phyloP scores from a whole-genome alignment of 2,797 vertebrate genomes.

The Melanotaenia maccullochi region DNA sequence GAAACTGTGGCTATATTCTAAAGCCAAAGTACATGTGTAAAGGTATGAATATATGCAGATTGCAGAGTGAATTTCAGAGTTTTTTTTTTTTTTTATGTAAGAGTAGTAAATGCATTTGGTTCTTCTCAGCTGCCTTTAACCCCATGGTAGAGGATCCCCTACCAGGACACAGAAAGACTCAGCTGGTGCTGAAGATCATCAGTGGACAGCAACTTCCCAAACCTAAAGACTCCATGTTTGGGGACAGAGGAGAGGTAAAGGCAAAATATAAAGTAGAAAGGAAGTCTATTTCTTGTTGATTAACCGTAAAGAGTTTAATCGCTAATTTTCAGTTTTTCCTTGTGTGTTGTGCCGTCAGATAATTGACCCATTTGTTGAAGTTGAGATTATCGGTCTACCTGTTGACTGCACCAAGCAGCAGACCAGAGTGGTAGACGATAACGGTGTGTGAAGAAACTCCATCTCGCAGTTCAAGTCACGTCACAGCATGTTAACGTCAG shows the following conservation, averaged over 20 bases:
- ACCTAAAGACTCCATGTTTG: constrained; percentile 95
- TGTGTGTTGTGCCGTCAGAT: constrained; percentile 82
- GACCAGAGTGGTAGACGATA: constrained; percentile 95
- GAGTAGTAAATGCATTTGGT: background rate
- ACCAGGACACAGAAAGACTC: constrained; percentile 90
- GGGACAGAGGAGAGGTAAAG: constrained; percentile 94
- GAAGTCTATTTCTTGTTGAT: background rate
- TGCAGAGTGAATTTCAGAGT: background rate
- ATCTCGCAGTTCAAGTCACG: background rate
- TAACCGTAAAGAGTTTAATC: background rate
- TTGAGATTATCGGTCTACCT: constrained; percentile 94
- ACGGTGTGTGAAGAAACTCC: constrained; percentile 81
- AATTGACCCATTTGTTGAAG: constrained; percentile 97
- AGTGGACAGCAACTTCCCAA: constrained; percentile 98
- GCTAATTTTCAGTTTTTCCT: background rate
- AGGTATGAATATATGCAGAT: constrained; percentile 77
- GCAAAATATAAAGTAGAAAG: background rate
- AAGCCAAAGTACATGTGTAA: constrained; percentile 93
- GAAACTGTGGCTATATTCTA: constrained; percentile 93
- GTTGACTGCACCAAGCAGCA: constrained; percentile 93
- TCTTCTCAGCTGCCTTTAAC: constrained; percentile 89
- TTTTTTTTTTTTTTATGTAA: background rate
- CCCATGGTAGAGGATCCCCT: constrained; percentile 90
- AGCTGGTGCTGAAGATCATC: constrained; percentile 92
- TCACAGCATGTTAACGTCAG: background rate